Conservation (phyloP, 2,797 vertebrate species). For the Helostoma temminkii region DNA sequence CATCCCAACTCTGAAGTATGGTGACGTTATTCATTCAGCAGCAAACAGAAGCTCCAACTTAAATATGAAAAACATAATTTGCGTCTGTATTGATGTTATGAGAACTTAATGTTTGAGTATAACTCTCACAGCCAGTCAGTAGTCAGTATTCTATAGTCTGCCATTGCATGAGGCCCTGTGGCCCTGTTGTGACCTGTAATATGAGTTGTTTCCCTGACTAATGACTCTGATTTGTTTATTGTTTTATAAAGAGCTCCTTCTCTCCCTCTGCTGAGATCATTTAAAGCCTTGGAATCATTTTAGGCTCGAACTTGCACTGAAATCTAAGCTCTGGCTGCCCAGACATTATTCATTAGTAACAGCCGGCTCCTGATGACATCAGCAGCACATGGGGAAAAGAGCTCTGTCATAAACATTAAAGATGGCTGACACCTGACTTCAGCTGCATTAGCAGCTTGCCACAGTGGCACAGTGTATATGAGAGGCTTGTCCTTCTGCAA, state of each 20-base stretch:
- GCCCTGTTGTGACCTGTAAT: slow-evolving; percentile 49
- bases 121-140: neutral
- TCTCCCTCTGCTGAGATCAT: slow-evolving; percentile 55
- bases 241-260: slow-evolving; percentile 63
- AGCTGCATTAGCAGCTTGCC: slow-evolving; percentile 26
- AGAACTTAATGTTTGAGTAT: slow-evolving; percentile 12
- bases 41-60: too few species aligned
- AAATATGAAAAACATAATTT: too few species aligned
- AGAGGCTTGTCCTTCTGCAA: slow-evolving; percentile 23
- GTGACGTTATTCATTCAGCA: too few species aligned
- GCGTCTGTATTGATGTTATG: too few species aligned
- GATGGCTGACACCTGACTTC: slow-evolving; percentile 78
- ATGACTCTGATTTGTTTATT: slow-evolving; percentile 76
- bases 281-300: slow-evolving; percentile 54
- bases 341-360: slow-evolving; percentile 74
- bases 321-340: slow-evolving; percentile 51
- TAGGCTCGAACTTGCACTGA: slow-evolving; percentile 47
- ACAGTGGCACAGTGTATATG: neutral
- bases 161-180: slow-evolving; percentile 51
- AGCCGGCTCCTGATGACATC: slow-evolving; percentile 66
- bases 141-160: slow-evolving; percentile 39
- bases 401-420: slow-evolving; percentile 69
- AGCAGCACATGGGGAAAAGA: slow-evolving; percentile 42
- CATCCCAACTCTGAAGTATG: too few species aligned
- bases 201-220: slow-evolving; percentile 37